Conservation (phyloP, 2,888 invertebrate genomes). For the Pseudoips prasinana region DNA sequence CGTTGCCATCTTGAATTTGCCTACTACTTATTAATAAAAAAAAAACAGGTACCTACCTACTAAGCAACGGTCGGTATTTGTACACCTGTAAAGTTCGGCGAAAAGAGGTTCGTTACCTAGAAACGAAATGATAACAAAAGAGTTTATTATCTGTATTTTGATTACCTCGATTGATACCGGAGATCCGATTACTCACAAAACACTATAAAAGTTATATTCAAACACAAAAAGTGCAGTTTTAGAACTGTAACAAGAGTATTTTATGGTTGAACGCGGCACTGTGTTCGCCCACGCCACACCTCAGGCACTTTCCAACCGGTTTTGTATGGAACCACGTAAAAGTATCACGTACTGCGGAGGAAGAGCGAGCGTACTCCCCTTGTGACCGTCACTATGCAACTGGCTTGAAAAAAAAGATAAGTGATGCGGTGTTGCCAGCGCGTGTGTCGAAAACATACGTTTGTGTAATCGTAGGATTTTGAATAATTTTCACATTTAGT, state of each 20-base stretch:
- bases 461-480: slow-evolving; percentile 18
- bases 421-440: slow-evolving; percentile 48
- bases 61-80: slow-evolving; percentile 15
- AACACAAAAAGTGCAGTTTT: slow-evolving; percentile 50
- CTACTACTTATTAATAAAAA: background rate
- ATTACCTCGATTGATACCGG: slow-evolving; percentile 37
- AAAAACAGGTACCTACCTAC: slow-evolving; percentile 2
- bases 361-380: slow-evolving; percentile 41
- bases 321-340: slow-evolving; percentile 67
- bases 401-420: slow-evolving; percentile 49
- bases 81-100: slow-evolving; percentile 11
- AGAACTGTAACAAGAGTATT: slow-evolving; percentile 37
- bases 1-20: too few relatives aligned
- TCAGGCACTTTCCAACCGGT: slow-evolving; percentile 75
- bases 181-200: slow-evolving; percentile 40
- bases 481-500: slow-evolving; percentile 5
- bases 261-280: slow-evolving; percentile 66
- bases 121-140: slow-evolving; percentile 33
- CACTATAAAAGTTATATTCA: slow-evolving; percentile 44
- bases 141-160: slow-evolving; percentile 34
- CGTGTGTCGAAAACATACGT: slow-evolving; percentile 16
- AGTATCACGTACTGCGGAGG: slow-evolving; percentile 48
- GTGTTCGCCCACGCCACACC: slow-evolving; percentile 70
- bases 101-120: slow-evolving; percentile 18
- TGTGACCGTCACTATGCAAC: slow-evolving; percentile 46